These are phyloP conservation scores for Amphipoea oculea DNA, from an alignment of 2,888 invertebrate genomes.

Conservation along the genomic window DNA sequence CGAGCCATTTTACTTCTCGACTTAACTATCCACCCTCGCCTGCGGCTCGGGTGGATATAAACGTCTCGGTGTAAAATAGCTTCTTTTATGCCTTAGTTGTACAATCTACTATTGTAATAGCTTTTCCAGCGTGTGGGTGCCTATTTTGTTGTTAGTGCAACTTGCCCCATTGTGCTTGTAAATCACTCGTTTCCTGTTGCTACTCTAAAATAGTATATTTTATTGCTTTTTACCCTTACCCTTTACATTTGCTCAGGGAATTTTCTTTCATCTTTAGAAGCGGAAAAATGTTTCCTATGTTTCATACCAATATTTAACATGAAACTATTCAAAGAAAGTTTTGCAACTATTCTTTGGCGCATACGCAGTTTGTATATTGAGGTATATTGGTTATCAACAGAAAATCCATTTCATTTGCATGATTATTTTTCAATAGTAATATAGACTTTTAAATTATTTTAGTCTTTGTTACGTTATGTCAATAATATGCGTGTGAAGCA, in stretches of 20 bases:
- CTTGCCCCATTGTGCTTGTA: conserved; percentile 34
- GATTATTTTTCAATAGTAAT: not conserved
- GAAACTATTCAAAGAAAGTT: not conserved
- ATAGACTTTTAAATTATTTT: not conserved
- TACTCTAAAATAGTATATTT: conserved; percentile 35
- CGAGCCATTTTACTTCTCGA: no score
- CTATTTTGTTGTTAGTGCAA: conserved; percentile 40
- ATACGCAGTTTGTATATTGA: not conserved
- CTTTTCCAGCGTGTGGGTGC: conserved; percentile 1
- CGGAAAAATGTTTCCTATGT: not conserved
- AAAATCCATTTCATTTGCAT: not conserved
- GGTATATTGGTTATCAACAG: not conserved
- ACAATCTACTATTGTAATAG: no score
- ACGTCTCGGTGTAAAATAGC: no score
- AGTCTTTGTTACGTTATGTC: not conserved
- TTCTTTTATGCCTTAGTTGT: no score
- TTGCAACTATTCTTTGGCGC: not conserved
- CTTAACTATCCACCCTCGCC: no score
- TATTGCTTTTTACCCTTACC: conserved; percentile 23
- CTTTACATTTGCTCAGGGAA: conserved; percentile 8
- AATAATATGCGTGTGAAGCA: not conserved
- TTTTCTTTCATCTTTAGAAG: conserved; percentile 18
- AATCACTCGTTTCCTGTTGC: conserved; percentile 31
- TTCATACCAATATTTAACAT: not conserved
- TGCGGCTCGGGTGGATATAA: no score